phyloP scores from a whole-genome alignment of 1,140 invertebrate species.

The Sesamia nonagrioides region DNA sequence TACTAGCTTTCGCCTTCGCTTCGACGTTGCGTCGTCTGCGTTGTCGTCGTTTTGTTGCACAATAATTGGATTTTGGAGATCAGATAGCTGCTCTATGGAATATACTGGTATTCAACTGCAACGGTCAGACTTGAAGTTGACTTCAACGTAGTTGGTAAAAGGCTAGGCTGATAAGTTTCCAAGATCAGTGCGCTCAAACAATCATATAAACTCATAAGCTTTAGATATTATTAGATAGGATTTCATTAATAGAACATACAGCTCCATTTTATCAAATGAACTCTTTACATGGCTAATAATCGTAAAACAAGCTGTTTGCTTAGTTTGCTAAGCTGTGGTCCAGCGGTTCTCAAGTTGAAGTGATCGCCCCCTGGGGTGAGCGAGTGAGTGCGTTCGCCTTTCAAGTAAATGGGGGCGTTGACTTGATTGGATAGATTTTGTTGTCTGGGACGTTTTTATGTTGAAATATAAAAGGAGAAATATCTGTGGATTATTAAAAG shows the following conservation, averaged over 20 bases:
- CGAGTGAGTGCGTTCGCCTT: background rate
- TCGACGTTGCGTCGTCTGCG: no score
- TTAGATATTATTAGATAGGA: background rate
- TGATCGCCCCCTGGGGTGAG: background rate
- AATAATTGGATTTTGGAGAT: no score
- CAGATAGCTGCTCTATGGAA: no score
- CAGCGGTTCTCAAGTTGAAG: conserved; percentile 31
- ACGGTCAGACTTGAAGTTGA: no score
- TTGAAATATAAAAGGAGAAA: background rate
- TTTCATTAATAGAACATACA: background rate
- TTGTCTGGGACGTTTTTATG: conserved; percentile 4
- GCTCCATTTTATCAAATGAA: conserved; percentile 22
- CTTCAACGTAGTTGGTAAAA: no score
- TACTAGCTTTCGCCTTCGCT: no score
- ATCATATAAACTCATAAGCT: background rate
- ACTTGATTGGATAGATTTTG: background rate
- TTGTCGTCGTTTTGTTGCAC: no score
- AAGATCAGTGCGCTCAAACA: no score
- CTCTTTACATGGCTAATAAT: conserved; percentile 21
- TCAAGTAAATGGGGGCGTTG: background rate
- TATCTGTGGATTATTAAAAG: no score
- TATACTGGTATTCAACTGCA: no score
- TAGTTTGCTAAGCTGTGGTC: conserved; percentile 1
- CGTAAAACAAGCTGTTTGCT: conserved; percentile 24
- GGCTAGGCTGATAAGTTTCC: no score